These are phyloP conservation scores for Limnephilus auricula DNA, from an alignment of 2,888 invertebrate genomes.

Conservation along the genomic window DNA sequence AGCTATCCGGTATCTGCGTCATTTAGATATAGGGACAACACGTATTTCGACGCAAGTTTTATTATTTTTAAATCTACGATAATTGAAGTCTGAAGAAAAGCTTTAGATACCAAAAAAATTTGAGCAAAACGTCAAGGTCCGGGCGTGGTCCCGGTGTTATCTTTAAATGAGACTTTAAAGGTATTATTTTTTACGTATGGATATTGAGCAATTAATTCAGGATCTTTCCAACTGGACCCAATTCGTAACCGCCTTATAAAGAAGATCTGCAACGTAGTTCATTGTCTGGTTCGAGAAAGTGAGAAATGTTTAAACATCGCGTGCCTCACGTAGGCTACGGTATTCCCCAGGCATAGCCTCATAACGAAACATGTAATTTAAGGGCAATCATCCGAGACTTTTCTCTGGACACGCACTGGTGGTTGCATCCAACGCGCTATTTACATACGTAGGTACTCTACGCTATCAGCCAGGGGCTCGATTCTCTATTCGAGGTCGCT, in stretches of 20 bases:
- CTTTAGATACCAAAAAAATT: no score
- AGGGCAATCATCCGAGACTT: conserved; percentile 9
- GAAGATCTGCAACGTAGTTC: not conserved
- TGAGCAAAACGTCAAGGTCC: no score
- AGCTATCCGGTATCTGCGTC: no score
- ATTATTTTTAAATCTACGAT: no score
- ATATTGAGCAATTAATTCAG: not conserved
- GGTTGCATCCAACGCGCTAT: conserved; percentile 17
- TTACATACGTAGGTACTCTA: not conserved
- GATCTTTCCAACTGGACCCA: not conserved
- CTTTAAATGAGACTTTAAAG: no score
- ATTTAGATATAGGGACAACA: no score
- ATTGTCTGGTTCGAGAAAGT: not conserved
- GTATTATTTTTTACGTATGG: not conserved
- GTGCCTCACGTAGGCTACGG: not conserved
- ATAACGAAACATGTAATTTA: not conserved
- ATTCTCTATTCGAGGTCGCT: no score
- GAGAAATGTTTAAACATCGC: not conserved
- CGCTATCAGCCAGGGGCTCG: not conserved
- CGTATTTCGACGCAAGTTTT: no score
- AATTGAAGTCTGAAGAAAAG: no score
- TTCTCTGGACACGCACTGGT: conserved; percentile 29
- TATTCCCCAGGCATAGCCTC: not conserved
- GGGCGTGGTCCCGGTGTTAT: no score
- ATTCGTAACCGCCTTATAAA: not conserved